Percentiles rank a stretch among this genome's conserved stretches.
phyloP scores from a whole-genome alignment of 2,113 vertebrate genomes.

The Paramisgurnus dabryanus region DNA sequence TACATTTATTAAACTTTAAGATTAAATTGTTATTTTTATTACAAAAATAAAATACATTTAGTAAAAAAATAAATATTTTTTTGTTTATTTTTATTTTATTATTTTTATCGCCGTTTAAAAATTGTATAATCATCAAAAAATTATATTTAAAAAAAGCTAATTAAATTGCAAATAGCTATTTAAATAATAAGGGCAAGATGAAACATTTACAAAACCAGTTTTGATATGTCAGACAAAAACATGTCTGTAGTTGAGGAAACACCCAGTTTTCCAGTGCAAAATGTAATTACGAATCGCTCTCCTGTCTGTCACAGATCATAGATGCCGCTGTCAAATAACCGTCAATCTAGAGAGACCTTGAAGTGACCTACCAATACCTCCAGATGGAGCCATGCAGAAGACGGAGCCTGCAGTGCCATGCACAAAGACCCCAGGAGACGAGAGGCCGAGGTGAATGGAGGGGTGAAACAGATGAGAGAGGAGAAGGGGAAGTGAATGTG shows the following conservation, averaged over 20 bases:
- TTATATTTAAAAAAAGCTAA: too few species aligned
- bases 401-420: conserved; percentile 81
- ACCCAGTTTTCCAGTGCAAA: neutral
- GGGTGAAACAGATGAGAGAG: conserved; percentile 19
- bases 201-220: neutral
- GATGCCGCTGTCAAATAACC: conserved; percentile 13
- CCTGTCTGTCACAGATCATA: conserved; percentile 34
- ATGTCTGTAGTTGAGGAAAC: neutral
- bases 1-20: too few species aligned
- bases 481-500: conserved; percentile 11
- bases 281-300: neutral
- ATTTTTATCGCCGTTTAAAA: too few species aligned
- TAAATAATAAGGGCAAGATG: neutral
- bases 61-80: too few species aligned
- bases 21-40: too few species aligned
- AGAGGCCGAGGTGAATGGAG: conserved; percentile 1
- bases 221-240: neutral
- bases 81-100: too few species aligned
- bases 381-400: conserved; percentile 83
- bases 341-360: conserved; percentile 28
- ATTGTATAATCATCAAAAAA: too few species aligned
- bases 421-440: conserved; percentile 68
- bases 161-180: too few species aligned
- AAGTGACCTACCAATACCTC: conserved; percentile 83
- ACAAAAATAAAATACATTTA: too few species aligned